phyloP scores from a whole-genome alignment of 2,888 invertebrate species.

The Camponotus fellah region DNA sequence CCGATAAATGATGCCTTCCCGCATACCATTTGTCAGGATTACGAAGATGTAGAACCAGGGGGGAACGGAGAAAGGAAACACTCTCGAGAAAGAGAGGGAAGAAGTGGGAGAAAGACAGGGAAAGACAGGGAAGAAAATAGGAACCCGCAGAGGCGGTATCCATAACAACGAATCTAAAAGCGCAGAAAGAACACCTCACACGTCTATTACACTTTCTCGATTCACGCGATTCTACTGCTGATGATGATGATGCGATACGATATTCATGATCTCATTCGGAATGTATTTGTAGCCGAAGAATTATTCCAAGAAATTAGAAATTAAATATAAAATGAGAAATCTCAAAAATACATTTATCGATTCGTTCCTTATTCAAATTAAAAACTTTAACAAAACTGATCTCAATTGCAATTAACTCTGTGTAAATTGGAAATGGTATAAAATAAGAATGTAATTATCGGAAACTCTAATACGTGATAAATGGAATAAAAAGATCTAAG shows the following conservation, averaged over 20 bases:
- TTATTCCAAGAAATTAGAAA: background rate
- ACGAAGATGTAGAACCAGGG: slow-evolving; percentile 23
- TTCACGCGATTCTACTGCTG: background rate
- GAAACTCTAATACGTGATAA: background rate
- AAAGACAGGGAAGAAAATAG: background rate
- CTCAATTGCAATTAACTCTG: background rate
- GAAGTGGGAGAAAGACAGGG: background rate
- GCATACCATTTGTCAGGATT: slow-evolving; percentile 65
- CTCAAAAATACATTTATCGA: background rate
- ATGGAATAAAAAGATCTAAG: background rate
- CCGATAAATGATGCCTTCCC: slow-evolving; percentile 68
- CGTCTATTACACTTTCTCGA: background rate
- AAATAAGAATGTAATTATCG: background rate
- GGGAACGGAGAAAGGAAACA: background rate
- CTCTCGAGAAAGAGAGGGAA: background rate
- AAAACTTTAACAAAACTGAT: background rate
- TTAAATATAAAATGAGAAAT: background rate
- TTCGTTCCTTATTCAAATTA: background rate
- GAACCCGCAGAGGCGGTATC: background rate
- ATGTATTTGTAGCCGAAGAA: background rate
- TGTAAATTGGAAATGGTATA: background rate
- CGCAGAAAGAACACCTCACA: background rate
- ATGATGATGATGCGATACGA: background rate
- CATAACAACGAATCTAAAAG: background rate
- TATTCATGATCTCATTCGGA: background rate